Conservation (phyloP, 2,888 invertebrate species). For the Xylophagus ater region DNA sequence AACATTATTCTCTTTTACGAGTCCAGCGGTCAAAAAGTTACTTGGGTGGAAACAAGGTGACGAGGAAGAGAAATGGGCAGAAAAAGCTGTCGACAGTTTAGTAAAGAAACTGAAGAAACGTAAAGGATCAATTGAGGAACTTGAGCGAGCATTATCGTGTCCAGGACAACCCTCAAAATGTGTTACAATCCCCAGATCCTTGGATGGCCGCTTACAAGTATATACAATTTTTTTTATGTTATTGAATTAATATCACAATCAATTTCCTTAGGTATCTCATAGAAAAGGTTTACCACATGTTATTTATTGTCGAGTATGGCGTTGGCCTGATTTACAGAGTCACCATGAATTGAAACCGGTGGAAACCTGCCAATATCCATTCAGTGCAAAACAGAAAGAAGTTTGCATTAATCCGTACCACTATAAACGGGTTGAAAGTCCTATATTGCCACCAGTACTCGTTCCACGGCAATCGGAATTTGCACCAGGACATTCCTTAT, state of each 20-base stretch:
- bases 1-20: conserved; percentile 83
- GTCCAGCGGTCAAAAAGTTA: conserved; percentile 82
- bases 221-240: no score
- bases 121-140: conserved; percentile 80
- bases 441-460: conserved; percentile 85
- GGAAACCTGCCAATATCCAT: conserved; percentile 82
- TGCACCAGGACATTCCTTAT: conserved; percentile 68
- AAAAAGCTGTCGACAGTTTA: conserved; percentile 86
- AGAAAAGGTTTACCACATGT: conserved; percentile 92
- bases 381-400: conserved; percentile 85
- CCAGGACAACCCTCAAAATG: conserved; percentile 86
- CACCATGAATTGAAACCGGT: conserved; percentile 90
- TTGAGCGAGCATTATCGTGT: conserved; percentile 76
- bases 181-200: conserved; percentile 84
- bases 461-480: conserved; percentile 91
- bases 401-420: no score
- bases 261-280: no score
- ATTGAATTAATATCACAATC: no score
- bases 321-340: conserved; percentile 93
- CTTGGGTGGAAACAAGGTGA: conserved; percentile 91
- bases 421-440: conserved; percentile 87
- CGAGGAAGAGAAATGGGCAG: conserved; percentile 93
- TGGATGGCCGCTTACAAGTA: conserved; percentile 86
- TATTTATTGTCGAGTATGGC: conserved; percentile 92
- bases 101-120: conserved; percentile 87